phyloP scores from a whole-genome alignment of 2,113 vertebrate species.

The Eleginops maclovinus region DNA sequence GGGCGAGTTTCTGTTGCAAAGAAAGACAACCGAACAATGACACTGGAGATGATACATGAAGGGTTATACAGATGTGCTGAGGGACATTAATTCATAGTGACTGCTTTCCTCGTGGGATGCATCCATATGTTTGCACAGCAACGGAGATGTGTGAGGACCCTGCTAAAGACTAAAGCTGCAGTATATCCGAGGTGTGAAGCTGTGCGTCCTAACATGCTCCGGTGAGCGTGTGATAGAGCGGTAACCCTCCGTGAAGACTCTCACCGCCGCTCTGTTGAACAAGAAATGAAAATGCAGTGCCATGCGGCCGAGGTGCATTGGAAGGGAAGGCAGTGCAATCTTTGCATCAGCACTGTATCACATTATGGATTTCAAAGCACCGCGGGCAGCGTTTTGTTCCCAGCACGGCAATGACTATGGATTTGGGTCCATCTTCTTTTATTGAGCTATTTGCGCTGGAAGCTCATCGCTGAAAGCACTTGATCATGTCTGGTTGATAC shows the following conservation, averaged over 20 bases:
- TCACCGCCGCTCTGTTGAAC: slow-evolving; percentile 33
- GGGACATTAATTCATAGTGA: background rate
- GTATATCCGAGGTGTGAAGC: slow-evolving; percentile 5
- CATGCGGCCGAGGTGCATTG: slow-evolving; percentile 12
- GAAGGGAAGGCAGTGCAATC: slow-evolving; percentile 21
- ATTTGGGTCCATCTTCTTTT: slow-evolving; percentile 21
- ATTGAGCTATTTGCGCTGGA: slow-evolving; percentile 27
- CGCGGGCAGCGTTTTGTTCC: background rate
- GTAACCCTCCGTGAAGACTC: background rate
- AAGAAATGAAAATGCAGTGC: slow-evolving; percentile 37
- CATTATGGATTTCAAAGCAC: slow-evolving; percentile 32
- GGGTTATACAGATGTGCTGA: background rate
- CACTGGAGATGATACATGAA: background rate
- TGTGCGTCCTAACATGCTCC: slow-evolving; percentile 21
- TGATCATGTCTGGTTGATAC: slow-evolving; percentile 32
- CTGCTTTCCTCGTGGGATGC: background rate
- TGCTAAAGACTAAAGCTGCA: background rate
- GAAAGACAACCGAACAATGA: background rate
- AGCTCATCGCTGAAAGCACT: slow-evolving; percentile 23
- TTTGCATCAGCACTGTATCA: slow-evolving; percentile 43
- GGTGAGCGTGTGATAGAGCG: slow-evolving; percentile 36
- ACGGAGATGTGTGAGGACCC: background rate
- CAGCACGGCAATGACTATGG: background rate
- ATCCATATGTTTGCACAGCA: background rate
- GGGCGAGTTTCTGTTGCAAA: background rate